A percentile compares a stretch with the other conserved stretches of the same genome.
These are phyloP conservation scores for Lophius americanus DNA, from an alignment of 2,797 vertebrate genomes.

Conservation along the genomic window DNA sequence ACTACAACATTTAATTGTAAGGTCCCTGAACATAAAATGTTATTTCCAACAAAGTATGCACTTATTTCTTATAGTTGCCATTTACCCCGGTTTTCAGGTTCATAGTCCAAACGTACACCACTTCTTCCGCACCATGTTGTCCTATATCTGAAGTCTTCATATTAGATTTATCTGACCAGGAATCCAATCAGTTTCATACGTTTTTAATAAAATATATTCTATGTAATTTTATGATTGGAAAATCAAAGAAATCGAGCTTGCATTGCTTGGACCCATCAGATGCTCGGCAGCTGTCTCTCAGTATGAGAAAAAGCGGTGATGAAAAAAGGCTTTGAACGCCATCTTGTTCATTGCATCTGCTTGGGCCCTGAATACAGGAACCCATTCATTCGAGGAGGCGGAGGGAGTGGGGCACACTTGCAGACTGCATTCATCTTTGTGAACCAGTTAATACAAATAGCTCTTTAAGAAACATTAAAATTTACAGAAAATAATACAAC, in stretches of 20 bases:
- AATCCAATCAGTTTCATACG: slow-evolving; percentile 11
- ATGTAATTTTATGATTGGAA: slow-evolving; percentile 13
- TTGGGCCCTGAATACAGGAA: slow-evolving; percentile 90
- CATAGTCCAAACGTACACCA: slow-evolving; percentile 43
- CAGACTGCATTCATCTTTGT: slow-evolving; percentile 75
- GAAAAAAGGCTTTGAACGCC: slow-evolving; percentile 89
- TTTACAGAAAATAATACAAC: slow-evolving; percentile 5
- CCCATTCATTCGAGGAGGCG: slow-evolving; percentile 87
- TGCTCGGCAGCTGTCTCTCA: slow-evolving; percentile 71
- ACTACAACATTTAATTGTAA: not conserved
- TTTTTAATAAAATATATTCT: slow-evolving; percentile 16
- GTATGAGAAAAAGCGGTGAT: slow-evolving; percentile 72
- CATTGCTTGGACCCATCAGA: slow-evolving; percentile 61
- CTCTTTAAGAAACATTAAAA: slow-evolving; percentile 34
- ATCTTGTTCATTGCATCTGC: slow-evolving; percentile 96
- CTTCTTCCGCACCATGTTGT: slow-evolving; percentile 66
- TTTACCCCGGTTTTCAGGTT: slow-evolving; percentile 22
- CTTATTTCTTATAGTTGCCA: not conserved
- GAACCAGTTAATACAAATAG: slow-evolving; percentile 57
- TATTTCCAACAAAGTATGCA: slow-evolving; percentile 5
- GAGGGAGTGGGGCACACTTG: slow-evolving; percentile 63
- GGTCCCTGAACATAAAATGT: too few species aligned
- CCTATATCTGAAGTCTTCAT: slow-evolving; percentile 43
- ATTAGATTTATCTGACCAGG: slow-evolving; percentile 16
- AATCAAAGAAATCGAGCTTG: slow-evolving; percentile 47